Conservation (phyloP, 2,113 vertebrate species). For the Pungitius pungitius region DNA sequence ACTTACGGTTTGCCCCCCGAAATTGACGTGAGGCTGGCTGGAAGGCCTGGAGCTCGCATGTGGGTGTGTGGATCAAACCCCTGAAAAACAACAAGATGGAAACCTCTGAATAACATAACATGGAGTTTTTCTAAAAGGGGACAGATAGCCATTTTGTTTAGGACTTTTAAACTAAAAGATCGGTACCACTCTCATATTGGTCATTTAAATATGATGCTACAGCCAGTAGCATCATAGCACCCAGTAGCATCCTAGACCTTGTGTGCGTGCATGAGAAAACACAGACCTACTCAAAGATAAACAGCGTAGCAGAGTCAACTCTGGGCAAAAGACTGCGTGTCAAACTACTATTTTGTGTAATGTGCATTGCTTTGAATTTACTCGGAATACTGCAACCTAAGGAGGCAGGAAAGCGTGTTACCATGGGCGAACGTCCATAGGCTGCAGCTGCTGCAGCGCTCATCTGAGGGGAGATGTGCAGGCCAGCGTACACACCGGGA, state of each 20-base stretch:
- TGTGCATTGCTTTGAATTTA: conserved; percentile 3
- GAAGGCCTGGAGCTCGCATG: conserved; percentile 93
- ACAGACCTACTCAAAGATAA: neutral
- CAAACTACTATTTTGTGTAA: conserved; percentile 7
- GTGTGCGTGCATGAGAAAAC: neutral
- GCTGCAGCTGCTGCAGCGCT: conserved; percentile 88
- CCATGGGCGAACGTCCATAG: conserved; percentile 91
- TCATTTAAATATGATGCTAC: neutral
- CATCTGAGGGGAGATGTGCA: conserved; percentile 97
- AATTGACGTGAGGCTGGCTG: conserved; percentile 91
- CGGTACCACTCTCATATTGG: neutral
- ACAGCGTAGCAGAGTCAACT: neutral
- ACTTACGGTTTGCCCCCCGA: conserved; percentile 96
- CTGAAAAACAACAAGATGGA: conserved; percentile 69
- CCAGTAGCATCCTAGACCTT: no score
- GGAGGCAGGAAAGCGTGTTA: conserved; percentile 66
- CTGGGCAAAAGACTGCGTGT: neutral
- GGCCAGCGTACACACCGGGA: conserved; percentile 90
- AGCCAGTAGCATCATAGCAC: neutral
- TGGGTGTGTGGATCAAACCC: conserved; percentile 92
- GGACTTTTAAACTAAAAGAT: conserved; percentile 1
- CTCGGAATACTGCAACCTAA: conserved; percentile 1
- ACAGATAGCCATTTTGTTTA: neutral
- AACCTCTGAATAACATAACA: conserved; percentile 10
- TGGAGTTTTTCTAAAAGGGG: neutral